A percentile compares a stretch with the other conserved stretches of the same genome.
These are phyloP conservation scores for Petrocephalus schoutedeni DNA, from an alignment of 2,797 vertebrate genomes.

Conservation along the genomic window DNA sequence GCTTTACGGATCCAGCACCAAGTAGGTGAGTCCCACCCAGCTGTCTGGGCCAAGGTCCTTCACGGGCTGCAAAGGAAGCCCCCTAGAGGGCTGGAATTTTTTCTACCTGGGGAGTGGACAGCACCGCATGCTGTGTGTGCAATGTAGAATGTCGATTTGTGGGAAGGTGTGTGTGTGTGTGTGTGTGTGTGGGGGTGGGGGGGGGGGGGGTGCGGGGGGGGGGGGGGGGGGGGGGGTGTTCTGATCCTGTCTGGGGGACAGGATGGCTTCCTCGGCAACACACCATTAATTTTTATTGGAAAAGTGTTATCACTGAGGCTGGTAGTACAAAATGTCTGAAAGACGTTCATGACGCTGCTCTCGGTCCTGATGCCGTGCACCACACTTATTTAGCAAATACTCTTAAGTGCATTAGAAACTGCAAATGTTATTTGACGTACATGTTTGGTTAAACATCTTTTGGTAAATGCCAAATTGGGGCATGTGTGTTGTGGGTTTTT, in stretches of 20 bases:
- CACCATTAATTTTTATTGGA: constrained; percentile 33
- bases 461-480: background rate
- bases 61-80: background rate
- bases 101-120: constrained; percentile 35
- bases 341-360: background rate
- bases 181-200: constrained; percentile 14
- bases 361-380: background rate
- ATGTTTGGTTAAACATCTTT: background rate
- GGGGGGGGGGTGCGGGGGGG: constrained; percentile 29
- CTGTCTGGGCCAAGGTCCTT: background rate
- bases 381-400: background rate
- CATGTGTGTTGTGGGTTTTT: background rate
- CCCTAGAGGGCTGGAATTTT: constrained; percentile 35
- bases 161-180: too few relatives aligned
- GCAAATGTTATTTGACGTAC: background rate
- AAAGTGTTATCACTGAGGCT: constrained; percentile 36
- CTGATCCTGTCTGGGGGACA: constrained; percentile 37
- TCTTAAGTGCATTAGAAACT: background rate
- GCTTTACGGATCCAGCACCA: background rate
- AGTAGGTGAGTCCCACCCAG: background rate
- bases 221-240: constrained; percentile 26
- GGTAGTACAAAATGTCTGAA: background rate
- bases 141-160: constrained; percentile 30
- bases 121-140: background rate
- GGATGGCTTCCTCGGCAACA: constrained; percentile 39